Conservation (phyloP, 1,140 invertebrate genomes). For the Choristoneura fumiferana region DNA sequence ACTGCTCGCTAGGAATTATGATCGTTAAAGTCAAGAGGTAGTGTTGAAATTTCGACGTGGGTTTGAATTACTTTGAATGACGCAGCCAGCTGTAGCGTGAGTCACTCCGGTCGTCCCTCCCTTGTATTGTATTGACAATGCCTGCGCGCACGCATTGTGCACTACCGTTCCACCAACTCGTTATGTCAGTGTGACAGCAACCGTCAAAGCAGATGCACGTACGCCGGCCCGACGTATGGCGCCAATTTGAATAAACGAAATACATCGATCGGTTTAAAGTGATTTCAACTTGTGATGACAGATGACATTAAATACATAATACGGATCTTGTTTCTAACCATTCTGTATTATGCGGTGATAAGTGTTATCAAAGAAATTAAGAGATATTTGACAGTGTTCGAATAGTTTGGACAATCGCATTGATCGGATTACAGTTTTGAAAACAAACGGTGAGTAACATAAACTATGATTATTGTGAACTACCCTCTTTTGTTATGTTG, state of each 20-base stretch:
- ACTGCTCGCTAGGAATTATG: background rate
- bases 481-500: no score
- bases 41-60: conserved; percentile 23
- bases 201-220: conserved; percentile 29
- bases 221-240: conserved; percentile 34
- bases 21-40: conserved; percentile 29
- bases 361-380: conserved; percentile 58
- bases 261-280: conserved; percentile 25
- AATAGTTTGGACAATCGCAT: conserved; percentile 16
- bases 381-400: conserved; percentile 42
- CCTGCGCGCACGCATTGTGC: conserved; percentile 51
- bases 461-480: no score
- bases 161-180: conserved; percentile 34
- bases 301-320: conserved; percentile 48
- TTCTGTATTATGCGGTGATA: conserved; percentile 55
- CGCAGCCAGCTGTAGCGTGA: conserved; percentile 59
- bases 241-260: conserved; percentile 39
- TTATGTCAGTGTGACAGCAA: conserved; percentile 47
- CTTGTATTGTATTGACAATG: conserved; percentile 48
- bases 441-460: conserved; percentile 9
- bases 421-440: conserved; percentile 17
- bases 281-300: conserved; percentile 48
- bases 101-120: conserved; percentile 50
- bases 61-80: conserved; percentile 55
- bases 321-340: conserved; percentile 47